Evolutionary conservation across 2,888 invertebrate genomes (phyloP), one percentile per base, ranked within the genome.

Genomic region (Meandrusa payeni): DNA sequence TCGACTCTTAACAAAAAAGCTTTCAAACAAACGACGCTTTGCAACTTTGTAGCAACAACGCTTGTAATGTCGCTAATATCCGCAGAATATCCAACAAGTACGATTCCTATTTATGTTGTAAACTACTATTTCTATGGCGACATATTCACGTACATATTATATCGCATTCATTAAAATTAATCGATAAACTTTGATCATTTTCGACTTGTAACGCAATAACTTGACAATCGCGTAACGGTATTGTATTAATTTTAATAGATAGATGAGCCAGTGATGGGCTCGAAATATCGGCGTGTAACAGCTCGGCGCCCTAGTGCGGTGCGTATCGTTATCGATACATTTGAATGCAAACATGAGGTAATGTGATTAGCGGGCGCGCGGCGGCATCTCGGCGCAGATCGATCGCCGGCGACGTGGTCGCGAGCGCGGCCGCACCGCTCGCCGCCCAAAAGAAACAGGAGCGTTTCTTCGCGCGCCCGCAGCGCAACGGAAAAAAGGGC

Each of bases 341-440:
- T 37, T 24, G 46, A 34, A 34, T 38, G 36, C 34, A 20, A 27
- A 40, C 23, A 27, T 36, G 23, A 12, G 28, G 33, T 42, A 46
- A 24, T 13, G 22, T 19, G 46, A 43, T 42, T 15, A 20, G 31
- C 48, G 40, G 50, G 47, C 42, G 41, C 64, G 59, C 56, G 59
- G 58, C 63, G 61, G 63, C 63, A 62, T 58, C 69, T 88, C 83
- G 80, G 80, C 80, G 81, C 82, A 85, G 90, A 91, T 91, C 89
- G 90, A 90, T 90, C 89, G 72, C 75, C 77, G 89, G 90, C 90
- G 90, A 91, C 91, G 91, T 90, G 90, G 86, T 89, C 89, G 90
- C 90, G 90, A 90, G 62, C 55, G 57, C 79, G 78, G 66, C 75
- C 76, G 76, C 74, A 66, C 76, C 76, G 85, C 89, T 76, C 77